Evolutionary conservation across 2,797 vertebrate genomes (phyloP).

Genomic region (Leptodactylus fallax): DNA sequence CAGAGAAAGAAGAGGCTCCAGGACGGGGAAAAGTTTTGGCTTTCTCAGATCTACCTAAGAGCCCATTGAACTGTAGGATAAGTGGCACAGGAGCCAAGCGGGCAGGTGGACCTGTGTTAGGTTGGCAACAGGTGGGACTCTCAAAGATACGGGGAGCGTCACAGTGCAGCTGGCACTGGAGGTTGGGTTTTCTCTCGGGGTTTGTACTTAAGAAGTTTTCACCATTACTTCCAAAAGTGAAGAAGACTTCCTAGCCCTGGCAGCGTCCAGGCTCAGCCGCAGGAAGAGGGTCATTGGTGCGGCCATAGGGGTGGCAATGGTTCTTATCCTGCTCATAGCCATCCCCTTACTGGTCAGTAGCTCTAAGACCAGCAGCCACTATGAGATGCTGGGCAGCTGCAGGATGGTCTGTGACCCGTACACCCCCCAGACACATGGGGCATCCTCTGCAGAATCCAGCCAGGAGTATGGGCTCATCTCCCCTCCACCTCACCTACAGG

Average conservation of each 20-base stretch:
- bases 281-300: slow-evolving; percentile 93
- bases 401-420: slow-evolving; percentile 93
- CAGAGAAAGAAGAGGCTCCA: slow-evolving; percentile 37
- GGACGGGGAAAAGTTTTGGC: background rate
- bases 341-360: slow-evolving; percentile 96
- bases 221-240: slow-evolving; percentile 93
- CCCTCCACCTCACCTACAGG: slow-evolving; percentile 74
- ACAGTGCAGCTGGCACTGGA: background rate
- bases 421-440: slow-evolving; percentile 74
- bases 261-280: slow-evolving; percentile 90
- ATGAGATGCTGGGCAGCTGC: slow-evolving; percentile 93
- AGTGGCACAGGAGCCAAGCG: background rate
- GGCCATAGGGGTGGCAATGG: slow-evolving; percentile 95
- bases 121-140: slow-evolving; percentile 47
- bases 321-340: slow-evolving; percentile 91
- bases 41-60: background rate
- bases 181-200: background rate
- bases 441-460: slow-evolving; percentile 74
- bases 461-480: slow-evolving; percentile 79
- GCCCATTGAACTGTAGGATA: background rate
- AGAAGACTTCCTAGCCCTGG: slow-evolving; percentile 95
- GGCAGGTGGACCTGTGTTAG: slow-evolving; percentile 11
- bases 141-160: background rate
- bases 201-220: slow-evolving; percentile 72
- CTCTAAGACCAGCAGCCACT: slow-evolving; percentile 88